Base-by-base conservation (phyloP, 2,797 vertebrate genomes). In the Phoxinus dragarum region DNA sequence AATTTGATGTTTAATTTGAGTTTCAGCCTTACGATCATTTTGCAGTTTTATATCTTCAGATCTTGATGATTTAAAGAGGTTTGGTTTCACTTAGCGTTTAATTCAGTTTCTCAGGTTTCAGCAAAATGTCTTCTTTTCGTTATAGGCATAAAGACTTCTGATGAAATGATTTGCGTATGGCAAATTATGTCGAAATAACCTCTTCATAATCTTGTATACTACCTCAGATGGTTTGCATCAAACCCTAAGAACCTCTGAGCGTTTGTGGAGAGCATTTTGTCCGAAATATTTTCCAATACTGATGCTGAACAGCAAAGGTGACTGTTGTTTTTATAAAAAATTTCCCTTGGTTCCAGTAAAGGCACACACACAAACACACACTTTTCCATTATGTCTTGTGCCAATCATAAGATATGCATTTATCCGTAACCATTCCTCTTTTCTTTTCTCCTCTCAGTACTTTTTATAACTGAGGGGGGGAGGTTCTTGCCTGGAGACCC, bases 151-250 rank as follows among this genome's bases (percentile, higher is more conserved):
- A 42, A 11, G 17, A 79, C 31, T 34, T 17, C 1, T 7, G 17
- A 47, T 66, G 7, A 17, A 61, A 78, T 68, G 0, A 49, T 52
- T 27, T 52, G 34, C 10, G 42, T 23, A 4, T 23, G 34, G 19
- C 23, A 75, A 75, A 75, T 23, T 0, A 59, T 61, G 52, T 27
- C 1, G 16, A 59, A 77, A 77, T 78, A 0, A 42, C 4, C 23
- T 61, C 75, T 27, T 59, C 31, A 54, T 54, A 14, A 34, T 52
- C 6, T 54, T 54, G 9, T 4, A 31, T 19, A 47, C 27, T 1
- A 34, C 79, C 59, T 44, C 59, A 76, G 76, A 81, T 69, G 84
- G 81, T 86, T 74, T 81, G n/a, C 77, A 79, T 68, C 31, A 74
- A 38, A 31, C 64, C 75, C 47, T 7, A 36, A 23, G 3, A 40